A percentile compares a stretch with the other conserved stretches of the same genome.
Evolutionary conservation across 2,888 invertebrate genomes (phyloP).

Genomic region (Augochlorella aurata): DNA sequence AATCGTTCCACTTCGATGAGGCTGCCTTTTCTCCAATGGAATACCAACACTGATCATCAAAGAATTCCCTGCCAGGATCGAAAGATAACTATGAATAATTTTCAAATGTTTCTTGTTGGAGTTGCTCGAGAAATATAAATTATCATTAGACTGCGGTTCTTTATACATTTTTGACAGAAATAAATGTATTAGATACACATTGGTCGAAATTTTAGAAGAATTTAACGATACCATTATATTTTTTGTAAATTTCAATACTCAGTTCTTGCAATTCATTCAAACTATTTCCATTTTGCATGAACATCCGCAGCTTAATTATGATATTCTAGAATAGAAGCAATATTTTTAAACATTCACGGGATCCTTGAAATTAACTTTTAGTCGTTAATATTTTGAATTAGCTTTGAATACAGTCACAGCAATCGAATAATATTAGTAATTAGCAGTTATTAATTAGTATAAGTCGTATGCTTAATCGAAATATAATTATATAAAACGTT

Average conservation of each 20-base stretch:
- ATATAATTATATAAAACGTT: no score
- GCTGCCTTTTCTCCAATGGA: constrained; percentile 30
- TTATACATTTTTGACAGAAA: no score
- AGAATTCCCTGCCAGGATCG: constrained; percentile 4
- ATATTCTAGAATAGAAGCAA: not conserved
- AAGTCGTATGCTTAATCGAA: not conserved
- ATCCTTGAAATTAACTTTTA: not conserved
- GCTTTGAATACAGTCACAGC: not conserved
- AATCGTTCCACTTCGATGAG: constrained; percentile 62
- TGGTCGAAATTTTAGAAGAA: not conserved
- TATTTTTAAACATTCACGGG: not conserved
- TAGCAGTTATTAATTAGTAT: not conserved
- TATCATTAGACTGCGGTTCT: no score
- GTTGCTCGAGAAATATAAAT: not conserved
- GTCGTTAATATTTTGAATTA: not conserved
- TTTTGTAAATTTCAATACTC: no score
- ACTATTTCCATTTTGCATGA: no score
- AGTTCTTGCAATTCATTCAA: no score
- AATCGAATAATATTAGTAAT: not conserved
- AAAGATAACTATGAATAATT: not conserved
- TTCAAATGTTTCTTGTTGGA: not conserved
- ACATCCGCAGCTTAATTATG: no score
- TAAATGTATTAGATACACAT: no score
- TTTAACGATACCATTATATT: no score
- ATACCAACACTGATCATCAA: not conserved